Conservation (phyloP, 2,113 vertebrate species). For the Falcunculus frontatus region DNA sequence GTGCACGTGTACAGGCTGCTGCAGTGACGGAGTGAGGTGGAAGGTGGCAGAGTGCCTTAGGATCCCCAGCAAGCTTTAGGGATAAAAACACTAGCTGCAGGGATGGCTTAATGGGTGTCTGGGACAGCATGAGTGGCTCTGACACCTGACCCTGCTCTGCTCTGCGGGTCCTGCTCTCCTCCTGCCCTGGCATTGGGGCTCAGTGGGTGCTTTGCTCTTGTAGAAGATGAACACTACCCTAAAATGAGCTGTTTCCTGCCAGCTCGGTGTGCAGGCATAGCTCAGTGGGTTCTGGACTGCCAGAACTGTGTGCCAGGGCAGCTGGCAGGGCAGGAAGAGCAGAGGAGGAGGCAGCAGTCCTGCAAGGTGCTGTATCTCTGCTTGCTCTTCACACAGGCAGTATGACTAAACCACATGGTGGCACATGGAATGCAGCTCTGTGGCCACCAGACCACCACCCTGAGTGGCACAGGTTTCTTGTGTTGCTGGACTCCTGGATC, state of each 20-base stretch:
- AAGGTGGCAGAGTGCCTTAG: neutral
- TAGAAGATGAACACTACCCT: neutral
- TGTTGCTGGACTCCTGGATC: neutral
- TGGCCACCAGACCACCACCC: neutral
- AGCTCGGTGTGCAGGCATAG: neutral
- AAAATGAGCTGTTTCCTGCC: neutral
- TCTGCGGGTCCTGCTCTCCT: rapidly evolving
- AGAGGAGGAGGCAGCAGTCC: rapidly evolving
- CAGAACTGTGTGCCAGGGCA: neutral
- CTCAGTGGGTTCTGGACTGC: rapidly evolving
- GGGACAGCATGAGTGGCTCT: neutral
- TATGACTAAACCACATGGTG: neutral
- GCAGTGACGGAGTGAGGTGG: neutral
- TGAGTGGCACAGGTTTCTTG: neutral
- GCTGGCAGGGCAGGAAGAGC: neutral
- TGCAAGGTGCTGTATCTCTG: neutral
- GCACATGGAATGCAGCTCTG: neutral
- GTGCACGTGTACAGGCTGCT: rapidly evolving
- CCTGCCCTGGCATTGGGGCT: rapidly evolving
- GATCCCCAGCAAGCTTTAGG: neutral
- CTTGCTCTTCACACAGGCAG: neutral
- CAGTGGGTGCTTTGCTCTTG: neutral
- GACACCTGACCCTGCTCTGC: neutral
- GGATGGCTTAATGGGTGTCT: neutral
- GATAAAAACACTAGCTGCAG: neutral